These are phyloP conservation scores for Halcyon malimbica DNA, from an alignment of 2,113 vertebrate genomes.

Conservation along the genomic window DNA sequence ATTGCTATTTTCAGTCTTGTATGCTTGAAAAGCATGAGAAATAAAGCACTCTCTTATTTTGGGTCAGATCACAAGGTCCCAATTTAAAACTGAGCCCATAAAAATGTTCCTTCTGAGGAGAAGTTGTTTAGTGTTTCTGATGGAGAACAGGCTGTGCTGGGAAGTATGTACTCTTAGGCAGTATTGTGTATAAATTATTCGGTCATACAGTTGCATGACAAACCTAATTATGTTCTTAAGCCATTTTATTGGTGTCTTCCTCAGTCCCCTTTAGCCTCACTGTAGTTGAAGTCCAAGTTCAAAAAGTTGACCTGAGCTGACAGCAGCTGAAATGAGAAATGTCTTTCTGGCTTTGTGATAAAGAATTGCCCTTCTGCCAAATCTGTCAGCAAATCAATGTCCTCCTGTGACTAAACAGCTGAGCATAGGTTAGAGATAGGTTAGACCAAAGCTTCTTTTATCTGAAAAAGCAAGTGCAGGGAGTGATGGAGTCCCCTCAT, in stretches of 20 bases:
- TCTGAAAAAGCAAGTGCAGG: not conserved
- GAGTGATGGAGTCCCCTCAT: not conserved
- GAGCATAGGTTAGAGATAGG: not conserved
- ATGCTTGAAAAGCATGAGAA: not conserved
- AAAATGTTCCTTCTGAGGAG: not conserved
- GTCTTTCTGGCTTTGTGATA: not conserved
- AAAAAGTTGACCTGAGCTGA: slow-evolving; percentile 9
- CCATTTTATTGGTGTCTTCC: slow-evolving; percentile 1
- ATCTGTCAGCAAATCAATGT: not conserved
- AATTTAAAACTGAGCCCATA: not conserved
- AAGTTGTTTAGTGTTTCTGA: not conserved
- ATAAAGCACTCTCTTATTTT: not conserved
- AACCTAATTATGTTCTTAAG: not conserved
- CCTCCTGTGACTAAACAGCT: not conserved
- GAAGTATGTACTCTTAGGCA: not conserved
- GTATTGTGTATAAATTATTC: not conserved
- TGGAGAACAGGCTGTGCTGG: not conserved
- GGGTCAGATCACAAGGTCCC: not conserved
- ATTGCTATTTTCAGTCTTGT: not conserved
- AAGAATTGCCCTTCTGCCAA: not conserved
- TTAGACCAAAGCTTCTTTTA: not conserved
- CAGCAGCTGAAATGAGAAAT: not conserved
- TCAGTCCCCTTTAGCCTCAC: not conserved
- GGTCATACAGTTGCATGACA: not conserved
- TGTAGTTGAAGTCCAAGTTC: not conserved